These are phyloP conservation scores for Sylvilagus bachmani DNA, from an alignment of 2,113 vertebrate genomes.

Conservation along the genomic window DNA sequence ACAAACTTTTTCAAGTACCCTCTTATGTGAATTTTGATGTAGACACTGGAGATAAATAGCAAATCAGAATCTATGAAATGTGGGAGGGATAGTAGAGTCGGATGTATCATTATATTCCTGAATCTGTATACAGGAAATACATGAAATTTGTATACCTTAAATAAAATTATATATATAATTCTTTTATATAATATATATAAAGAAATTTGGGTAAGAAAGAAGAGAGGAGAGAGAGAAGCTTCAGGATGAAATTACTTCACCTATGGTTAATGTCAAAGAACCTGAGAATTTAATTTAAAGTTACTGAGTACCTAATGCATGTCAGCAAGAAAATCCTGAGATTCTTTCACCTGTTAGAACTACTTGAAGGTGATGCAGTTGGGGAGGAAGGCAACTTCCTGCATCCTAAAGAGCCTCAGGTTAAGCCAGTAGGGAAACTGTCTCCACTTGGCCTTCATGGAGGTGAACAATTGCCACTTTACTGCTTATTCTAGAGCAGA, in stretches of 20 bases:
- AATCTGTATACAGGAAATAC: too few species aligned
- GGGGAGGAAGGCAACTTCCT: neutral
- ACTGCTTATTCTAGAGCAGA: neutral
- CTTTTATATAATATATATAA: too few species aligned
- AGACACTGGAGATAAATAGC: neutral
- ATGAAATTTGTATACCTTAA: too few species aligned
- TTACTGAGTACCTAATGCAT: neutral
- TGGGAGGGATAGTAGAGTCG: too few species aligned
- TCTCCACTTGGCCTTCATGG: neutral
- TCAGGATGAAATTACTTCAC: slow-evolving; percentile 11
- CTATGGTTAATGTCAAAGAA: neutral
- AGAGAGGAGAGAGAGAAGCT: neutral
- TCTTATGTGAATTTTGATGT: neutral
- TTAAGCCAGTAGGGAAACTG: neutral
- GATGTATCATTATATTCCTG: too few species aligned
- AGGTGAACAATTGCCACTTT: neutral
- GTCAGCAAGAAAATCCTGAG: neutral
- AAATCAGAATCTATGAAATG: neutral
- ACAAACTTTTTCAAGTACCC: too few species aligned
- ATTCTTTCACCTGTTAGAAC: neutral
- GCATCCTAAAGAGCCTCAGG: neutral
- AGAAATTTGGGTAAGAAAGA: neutral
- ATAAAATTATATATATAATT: too few species aligned
- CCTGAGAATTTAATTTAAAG: neutral
- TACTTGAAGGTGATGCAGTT: neutral